These are phyloP conservation scores for Melikaiella ostensackeni DNA, from an alignment of 2,888 invertebrate species.

Conservation along the genomic window DNA sequence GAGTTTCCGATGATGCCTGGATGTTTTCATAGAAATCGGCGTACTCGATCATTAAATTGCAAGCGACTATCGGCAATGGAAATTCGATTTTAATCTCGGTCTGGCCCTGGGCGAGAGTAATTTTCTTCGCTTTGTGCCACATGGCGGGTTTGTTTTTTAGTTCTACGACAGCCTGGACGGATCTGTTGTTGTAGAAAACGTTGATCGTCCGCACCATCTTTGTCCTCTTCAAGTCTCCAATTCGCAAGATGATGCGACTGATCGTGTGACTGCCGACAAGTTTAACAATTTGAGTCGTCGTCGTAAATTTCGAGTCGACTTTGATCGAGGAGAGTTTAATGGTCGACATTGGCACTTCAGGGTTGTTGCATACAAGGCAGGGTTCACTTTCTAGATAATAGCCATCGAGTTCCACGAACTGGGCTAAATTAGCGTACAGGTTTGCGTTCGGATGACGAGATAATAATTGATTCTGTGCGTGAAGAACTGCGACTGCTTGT, in stretches of 20 bases:
- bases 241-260: constrained; percentile 93
- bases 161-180: constrained; percentile 97
- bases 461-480: constrained; percentile 92
- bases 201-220: constrained; percentile 98
- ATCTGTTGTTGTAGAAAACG: constrained; percentile 97
- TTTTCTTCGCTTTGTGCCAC: constrained; percentile 98
- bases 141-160: constrained; percentile 96
- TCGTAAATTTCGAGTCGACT: constrained; percentile 98
- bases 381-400: constrained; percentile 98
- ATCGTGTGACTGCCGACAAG: constrained; percentile 97
- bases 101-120: constrained; percentile 92
- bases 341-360: constrained; percentile 93
- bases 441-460: constrained; percentile 96
- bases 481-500: constrained; percentile 90
- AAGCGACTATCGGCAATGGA: constrained; percentile 97
- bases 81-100: constrained; percentile 98
- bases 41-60: constrained; percentile 99
- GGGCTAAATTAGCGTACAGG: constrained; percentile 93
- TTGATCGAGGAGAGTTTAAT: constrained; percentile 96
- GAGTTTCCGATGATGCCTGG: constrained; percentile 93
- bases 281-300: constrained; percentile 98
- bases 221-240: constrained; percentile 96
- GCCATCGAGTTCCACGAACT: constrained; percentile 97
- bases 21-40: constrained; percentile 98
- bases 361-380: constrained; percentile 98